phyloP scores from a whole-genome alignment of 2,888 invertebrate genomes.

The Anodontia alba region DNA sequence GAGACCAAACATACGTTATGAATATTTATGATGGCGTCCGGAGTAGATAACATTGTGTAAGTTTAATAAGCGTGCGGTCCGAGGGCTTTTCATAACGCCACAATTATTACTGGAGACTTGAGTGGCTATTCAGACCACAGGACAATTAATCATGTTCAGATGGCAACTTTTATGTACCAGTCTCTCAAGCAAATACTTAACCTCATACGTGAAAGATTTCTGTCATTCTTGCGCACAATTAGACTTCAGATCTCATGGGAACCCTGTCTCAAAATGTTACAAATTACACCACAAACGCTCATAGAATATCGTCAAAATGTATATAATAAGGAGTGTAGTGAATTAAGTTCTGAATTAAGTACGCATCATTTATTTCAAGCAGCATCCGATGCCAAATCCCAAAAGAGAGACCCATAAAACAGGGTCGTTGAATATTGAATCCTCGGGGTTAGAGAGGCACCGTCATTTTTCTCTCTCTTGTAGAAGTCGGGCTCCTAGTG shows the following conservation, averaged over 20 bases:
- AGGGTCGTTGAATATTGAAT: constrained; percentile 24
- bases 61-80: constrained; percentile 30
- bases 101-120: constrained; percentile 30
- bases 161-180: neutral
- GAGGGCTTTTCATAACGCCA: constrained; percentile 38
- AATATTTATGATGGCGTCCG: constrained; percentile 40
- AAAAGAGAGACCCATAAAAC: neutral
- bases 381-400: neutral
- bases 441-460: constrained; percentile 52
- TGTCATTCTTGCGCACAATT: constrained; percentile 7
- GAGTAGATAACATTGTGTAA: constrained; percentile 32
- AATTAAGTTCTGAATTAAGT: constrained; percentile 58
- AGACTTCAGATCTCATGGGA: constrained; percentile 38
- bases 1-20: constrained; percentile 36
- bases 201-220: neutral
- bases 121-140: neutral
- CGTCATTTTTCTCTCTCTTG: constrained; percentile 42
- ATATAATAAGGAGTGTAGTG: constrained; percentile 52
- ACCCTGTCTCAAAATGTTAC: constrained; percentile 56
- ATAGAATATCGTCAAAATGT: constrained; percentile 57
- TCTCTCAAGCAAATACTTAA: neutral
- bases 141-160: neutral
- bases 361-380: constrained; percentile 45
- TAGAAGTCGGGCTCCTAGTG: constrained; percentile 36
- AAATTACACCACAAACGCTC: constrained; percentile 49